Evolutionary conservation across 53 echinoderm and acorn worm species (phyloP).

Genomic region (Paelopatides confundens): DNA sequence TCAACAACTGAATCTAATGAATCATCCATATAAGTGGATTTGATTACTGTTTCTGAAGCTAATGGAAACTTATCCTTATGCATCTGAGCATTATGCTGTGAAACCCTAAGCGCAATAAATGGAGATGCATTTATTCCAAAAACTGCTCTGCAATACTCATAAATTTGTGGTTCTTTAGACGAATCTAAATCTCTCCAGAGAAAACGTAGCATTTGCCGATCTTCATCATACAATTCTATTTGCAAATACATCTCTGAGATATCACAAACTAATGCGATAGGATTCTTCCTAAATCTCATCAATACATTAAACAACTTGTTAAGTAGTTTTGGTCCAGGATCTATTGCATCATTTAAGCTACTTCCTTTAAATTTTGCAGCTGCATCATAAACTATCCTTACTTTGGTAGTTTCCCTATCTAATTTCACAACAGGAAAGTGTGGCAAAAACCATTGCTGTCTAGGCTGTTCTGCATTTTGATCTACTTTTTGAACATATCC

Average conservation of each 20-base stretch:
- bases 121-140: neutral
- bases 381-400: constrained; percentile 39
- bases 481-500: too few species aligned
- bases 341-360: neutral
- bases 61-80: constrained; percentile 1
- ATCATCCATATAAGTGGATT: constrained; percentile 35
- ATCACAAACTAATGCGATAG: neutral
- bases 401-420: constrained; percentile 39
- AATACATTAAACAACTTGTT: neutral
- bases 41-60: constrained; percentile 15
- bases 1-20: constrained; percentile 29
- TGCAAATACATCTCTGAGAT: constrained; percentile 36
- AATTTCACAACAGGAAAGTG: constrained; percentile 36
- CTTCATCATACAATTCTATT: neutral
- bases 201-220: neutral
- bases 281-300: neutral
- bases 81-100: constrained; percentile 17
- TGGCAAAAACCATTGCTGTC: constrained; percentile 16
- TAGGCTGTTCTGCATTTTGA: too few species aligned
- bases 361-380: neutral
- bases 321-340: neutral
- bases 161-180: neutral
- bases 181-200: constrained; percentile 39
- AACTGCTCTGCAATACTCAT: neutral
- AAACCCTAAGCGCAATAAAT: neutral